A percentile compares a stretch with the other conserved stretches of the same genome.
phyloP scores from a whole-genome alignment of 2,888 invertebrate species.

The Cryptophagus acutangulus region DNA sequence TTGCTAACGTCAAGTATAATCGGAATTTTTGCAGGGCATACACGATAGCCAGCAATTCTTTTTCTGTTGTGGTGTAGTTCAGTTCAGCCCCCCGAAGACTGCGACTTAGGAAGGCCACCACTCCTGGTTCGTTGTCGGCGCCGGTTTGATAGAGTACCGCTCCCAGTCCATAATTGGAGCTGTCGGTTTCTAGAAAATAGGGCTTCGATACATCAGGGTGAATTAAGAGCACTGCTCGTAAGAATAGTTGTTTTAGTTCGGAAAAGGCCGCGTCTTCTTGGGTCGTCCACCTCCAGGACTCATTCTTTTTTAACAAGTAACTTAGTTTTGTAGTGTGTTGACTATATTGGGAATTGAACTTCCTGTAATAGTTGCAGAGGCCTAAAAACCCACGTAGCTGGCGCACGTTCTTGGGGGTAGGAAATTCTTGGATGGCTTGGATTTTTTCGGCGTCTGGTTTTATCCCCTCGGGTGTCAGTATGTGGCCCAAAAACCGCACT shows the following conservation, averaged over 20 bases:
- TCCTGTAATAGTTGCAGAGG: conserved; percentile 7
- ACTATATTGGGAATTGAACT: conserved; percentile 2
- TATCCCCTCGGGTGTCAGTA: conserved; percentile 8
- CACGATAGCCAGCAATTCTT: no score
- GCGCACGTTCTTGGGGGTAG: conserved; percentile 4
- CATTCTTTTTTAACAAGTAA: conserved; percentile 5
- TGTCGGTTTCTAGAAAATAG: conserved; percentile 11
- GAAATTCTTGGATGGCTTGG: conserved; percentile 10
- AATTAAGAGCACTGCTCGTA: conserved; percentile 3
- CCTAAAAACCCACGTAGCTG: conserved; percentile 10
- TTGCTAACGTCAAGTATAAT: no score
- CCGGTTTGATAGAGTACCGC: conserved; percentile 9
- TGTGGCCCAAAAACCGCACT: conserved; percentile 14
- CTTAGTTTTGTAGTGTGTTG: neutral
- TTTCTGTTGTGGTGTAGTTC: no score
- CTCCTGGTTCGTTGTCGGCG: no score
- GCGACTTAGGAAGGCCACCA: no score
- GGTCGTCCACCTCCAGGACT: conserved; percentile 8
- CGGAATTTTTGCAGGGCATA: no score
- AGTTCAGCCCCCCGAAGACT: no score
- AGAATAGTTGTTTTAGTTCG: conserved; percentile 8
- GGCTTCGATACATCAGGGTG: conserved; percentile 6
- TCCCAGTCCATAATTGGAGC: conserved; percentile 11
- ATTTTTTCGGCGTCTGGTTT: conserved; percentile 9
- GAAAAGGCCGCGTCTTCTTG: conserved; percentile 6